Evolutionary conservation across 2,797 vertebrate genomes (phyloP).

Genomic region (Mormyrops attenuatus): DNA sequence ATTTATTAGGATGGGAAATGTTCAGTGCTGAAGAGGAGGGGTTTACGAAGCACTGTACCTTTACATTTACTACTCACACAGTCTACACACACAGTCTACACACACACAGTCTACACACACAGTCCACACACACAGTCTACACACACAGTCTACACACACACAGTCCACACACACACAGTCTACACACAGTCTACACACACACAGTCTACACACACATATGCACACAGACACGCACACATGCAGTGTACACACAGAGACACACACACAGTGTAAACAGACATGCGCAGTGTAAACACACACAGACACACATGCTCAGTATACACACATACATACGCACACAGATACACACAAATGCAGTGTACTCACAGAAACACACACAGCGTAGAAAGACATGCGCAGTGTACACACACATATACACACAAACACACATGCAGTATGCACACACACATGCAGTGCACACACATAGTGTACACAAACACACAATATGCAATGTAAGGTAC

Average conservation of each 20-base stretch:
- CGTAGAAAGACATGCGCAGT: too few relatives aligned
- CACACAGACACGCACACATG: background rate
- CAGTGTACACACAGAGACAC: background rate
- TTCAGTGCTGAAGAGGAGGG: background rate
- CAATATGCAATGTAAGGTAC: background rate
- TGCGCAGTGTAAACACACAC: too few relatives aligned
- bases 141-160: background rate
- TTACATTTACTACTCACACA: slow-evolving; percentile 1
- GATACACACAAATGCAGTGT: too few relatives aligned
- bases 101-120: background rate
- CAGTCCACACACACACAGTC: background rate
- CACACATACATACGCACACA: too few relatives aligned
- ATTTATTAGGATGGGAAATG: slow-evolving; percentile 10
- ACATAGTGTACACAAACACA: background rate
- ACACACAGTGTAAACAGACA: too few relatives aligned
- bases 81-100: background rate
- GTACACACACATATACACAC: too few relatives aligned
- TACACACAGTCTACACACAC: too few relatives aligned
- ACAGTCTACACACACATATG: background rate
- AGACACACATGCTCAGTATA: too few relatives aligned
- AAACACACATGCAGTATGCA: too few relatives aligned
- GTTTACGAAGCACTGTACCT: background rate
- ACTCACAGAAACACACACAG: too few relatives aligned
- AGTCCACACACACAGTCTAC: background rate
- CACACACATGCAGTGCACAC: background rate